phyloP scores from a whole-genome alignment of 2,113 vertebrate species.

The Heloderma charlesbogerti region DNA sequence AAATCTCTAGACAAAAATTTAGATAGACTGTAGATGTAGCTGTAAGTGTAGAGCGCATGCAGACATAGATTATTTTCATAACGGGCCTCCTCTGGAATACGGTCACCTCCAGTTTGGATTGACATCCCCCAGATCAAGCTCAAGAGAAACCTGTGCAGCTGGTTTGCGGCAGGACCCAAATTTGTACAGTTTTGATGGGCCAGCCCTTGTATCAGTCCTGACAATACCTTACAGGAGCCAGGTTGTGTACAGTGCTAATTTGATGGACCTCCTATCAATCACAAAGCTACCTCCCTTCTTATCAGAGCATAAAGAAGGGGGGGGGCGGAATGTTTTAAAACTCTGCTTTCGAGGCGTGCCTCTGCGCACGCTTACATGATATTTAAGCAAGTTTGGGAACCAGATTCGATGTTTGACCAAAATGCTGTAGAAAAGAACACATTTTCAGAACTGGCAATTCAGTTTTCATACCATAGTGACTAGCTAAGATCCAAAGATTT shows the following conservation, averaged over 20 bases:
- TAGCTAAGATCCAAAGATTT: neutral
- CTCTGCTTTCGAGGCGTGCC: neutral
- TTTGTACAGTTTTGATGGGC: neutral
- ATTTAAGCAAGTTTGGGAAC: neutral
- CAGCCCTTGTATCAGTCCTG: neutral
- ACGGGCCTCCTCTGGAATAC: neutral
- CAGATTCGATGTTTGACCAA: neutral
- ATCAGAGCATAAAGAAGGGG: neutral
- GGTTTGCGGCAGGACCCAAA: neutral
- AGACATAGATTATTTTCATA: accelerated
- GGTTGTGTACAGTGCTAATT: neutral
- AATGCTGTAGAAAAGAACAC: neutral
- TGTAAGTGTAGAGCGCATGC: neutral
- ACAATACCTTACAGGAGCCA: neutral
- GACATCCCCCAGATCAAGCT: neutral
- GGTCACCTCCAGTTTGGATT: neutral
- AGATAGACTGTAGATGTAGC: accelerated
- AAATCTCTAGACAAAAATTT: neutral
- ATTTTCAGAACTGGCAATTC: slow-evolving; percentile 1
- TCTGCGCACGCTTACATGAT: neutral
- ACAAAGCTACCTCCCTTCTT: too few species aligned
- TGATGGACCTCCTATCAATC: neutral
- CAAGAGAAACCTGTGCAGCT: too few species aligned
- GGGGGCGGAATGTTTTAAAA: too few species aligned
- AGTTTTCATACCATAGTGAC: neutral